phyloP scores from a whole-genome alignment of 2,888 invertebrate genomes.

The Ophonus ardosiacus region DNA sequence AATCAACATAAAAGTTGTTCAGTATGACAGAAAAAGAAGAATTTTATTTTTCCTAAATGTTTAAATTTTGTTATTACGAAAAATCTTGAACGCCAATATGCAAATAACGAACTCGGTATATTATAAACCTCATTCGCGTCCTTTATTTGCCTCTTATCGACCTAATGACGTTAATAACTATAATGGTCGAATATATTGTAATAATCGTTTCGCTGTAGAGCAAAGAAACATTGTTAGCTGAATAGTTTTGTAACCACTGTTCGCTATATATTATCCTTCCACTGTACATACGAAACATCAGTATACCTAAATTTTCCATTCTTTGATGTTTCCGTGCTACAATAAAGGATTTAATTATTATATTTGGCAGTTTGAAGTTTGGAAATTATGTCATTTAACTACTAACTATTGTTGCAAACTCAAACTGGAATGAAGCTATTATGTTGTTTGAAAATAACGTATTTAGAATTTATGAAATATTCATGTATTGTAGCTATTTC shows the following conservation, averaged over 20 bases:
- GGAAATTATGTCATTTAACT: neutral
- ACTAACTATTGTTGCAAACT: neutral
- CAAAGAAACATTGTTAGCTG: no score
- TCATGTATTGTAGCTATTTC: neutral
- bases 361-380: neutral
- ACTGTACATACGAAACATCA: neutral
- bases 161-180: no score
- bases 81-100: no score
- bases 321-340: constrained; percentile 3
- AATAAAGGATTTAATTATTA: constrained; percentile 15
- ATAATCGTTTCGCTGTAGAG: no score
- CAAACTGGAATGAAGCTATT: neutral
- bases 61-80: no score
- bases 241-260: neutral
- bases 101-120: no score
- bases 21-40: no score
- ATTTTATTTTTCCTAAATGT: no score
- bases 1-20: no score
- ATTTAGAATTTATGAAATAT: neutral
- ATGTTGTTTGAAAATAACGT: neutral
- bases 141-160: no score
- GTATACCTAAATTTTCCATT: constrained; percentile 20
- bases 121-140: no score
- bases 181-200: no score
- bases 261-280: neutral